Base-by-base conservation (phyloP, 2,888 invertebrate species). In the Rugalucina vietnamica region DNA sequence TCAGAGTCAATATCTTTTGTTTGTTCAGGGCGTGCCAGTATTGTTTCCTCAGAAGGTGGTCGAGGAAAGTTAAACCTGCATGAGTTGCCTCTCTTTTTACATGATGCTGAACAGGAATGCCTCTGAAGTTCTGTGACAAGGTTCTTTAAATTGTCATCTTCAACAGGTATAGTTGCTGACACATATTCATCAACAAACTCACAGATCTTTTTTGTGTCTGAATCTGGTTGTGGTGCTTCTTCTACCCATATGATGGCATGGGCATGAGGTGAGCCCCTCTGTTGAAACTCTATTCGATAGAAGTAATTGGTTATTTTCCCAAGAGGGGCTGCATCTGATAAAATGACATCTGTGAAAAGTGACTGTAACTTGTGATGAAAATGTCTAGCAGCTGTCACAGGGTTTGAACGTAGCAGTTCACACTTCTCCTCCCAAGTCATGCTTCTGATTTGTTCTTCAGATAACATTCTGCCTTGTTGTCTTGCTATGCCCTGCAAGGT, bases 381-480 rank as follows among this genome's bases (percentile, higher is more conserved):
- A 72, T 76, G 76, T 29, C 76, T 34, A 2, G 79, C 80, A 70
- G 71, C 78, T 37, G 83, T 76, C 3, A 89, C 84, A 32, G 91
- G 90, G 83, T 91, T 89, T 36, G 84, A 82, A 14, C 82, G 50
- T 3, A 91, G 69, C 39, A 86, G 36, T 21, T 71, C 12, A 82
- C 77, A 86, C 57, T 79, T 86, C 39, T 89, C 78, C 82, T 89
- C 89, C 86, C 86, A 89, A 37, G 81, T 65, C 77, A 89, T 79
- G 2, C 27, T 29, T 14, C 73, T 69, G 37, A 89, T 69, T 4
- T 87, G 80, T 29, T 77, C 74, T 21, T n/a, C 69, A 24, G 65
- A 80, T 2, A 82, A 27, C 14, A 24, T 18, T 74, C 60, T 57
- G 10, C 89, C 85, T 49, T 78, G 39, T 37, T 87, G 86, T 39